phyloP scores from a whole-genome alignment of 2,113 vertebrate species.

The Ondatra zibethicus region DNA sequence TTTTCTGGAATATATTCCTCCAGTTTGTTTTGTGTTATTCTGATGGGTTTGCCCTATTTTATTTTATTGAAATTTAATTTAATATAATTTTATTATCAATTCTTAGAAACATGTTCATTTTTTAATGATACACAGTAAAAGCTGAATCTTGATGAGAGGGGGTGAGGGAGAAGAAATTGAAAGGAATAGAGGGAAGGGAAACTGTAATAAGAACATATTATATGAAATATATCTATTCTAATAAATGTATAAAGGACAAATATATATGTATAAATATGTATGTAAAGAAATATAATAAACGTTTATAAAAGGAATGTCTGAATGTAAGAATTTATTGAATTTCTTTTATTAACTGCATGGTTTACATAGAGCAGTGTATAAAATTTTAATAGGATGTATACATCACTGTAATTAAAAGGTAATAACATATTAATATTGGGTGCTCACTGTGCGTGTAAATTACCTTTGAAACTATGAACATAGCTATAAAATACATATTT shows the following conservation, averaged over 20 bases:
- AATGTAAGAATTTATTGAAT: background rate
- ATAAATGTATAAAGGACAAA: background rate
- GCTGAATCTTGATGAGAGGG: too few relatives aligned
- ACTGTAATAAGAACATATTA: background rate
- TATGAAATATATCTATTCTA: background rate
- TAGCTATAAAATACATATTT: background rate
- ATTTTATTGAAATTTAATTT: background rate
- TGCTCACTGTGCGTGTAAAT: background rate
- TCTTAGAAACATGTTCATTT: background rate
- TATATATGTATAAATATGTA: background rate
- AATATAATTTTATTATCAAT: background rate
- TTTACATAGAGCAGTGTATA: background rate
- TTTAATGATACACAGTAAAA: background rate
- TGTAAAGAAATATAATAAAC: background rate
- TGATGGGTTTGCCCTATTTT: background rate
- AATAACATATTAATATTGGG: background rate
- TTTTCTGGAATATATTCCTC: background rate
- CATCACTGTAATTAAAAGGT: background rate
- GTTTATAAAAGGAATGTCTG: background rate
- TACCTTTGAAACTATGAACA: background rate
- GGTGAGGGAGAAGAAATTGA: accelerated
- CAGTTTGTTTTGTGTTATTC: background rate
- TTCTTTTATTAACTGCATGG: background rate
- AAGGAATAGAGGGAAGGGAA: background rate
- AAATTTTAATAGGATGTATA: background rate